Percentiles rank a stretch among this genome's conserved stretches.
Conservation (phyloP, 2,797 vertebrate genomes). For the Mus minutoides region DNA sequence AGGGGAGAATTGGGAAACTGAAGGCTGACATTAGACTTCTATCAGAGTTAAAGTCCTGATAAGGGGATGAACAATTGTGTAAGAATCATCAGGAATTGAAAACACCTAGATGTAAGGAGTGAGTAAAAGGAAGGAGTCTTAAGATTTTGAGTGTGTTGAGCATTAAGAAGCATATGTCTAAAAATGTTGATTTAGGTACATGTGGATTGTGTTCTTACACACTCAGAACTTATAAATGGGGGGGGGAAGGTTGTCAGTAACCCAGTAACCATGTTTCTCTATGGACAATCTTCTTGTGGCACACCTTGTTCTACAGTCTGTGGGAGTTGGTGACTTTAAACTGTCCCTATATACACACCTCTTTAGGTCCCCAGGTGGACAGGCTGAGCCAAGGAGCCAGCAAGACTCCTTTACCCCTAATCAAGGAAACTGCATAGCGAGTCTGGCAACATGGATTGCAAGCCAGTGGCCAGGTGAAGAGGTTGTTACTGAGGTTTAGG, state of each 20-base stretch:
- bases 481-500: neutral
- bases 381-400: neutral
- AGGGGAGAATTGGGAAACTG: neutral
- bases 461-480: constrained; percentile 6
- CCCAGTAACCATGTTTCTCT: neutral
- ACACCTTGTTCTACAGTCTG: neutral
- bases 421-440: neutral
- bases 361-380: neutral
- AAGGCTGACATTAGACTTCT: neutral
- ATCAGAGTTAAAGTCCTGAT: neutral
- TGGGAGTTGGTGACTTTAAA: neutral
- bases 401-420: neutral
- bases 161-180: neutral
- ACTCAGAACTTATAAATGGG: neutral
- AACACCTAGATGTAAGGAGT: neutral
- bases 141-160: neutral
- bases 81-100: neutral
- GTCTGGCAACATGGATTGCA: neutral
- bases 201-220: neutral
- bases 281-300: neutral
- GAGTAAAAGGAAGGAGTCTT: neutral
- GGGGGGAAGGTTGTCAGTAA: neutral
- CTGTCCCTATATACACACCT: neutral
- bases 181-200: neutral
- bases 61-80: neutral